Evolutionary conservation across 1,140 invertebrate species (phyloP).

Genomic region (Drosophila murphyi): DNA sequence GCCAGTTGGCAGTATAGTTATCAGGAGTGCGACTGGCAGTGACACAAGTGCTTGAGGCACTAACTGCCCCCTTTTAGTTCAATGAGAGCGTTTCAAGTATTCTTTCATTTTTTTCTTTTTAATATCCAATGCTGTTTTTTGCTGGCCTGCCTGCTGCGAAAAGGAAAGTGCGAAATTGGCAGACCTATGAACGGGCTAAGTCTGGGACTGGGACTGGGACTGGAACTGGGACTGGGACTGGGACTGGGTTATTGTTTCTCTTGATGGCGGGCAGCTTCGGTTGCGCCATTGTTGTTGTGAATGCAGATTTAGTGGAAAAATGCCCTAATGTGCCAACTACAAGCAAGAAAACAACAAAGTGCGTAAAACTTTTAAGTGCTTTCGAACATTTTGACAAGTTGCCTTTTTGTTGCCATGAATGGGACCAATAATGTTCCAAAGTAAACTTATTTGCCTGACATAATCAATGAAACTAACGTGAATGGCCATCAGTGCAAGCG

Average conservation of each 20-base stretch:
- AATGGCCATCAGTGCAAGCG: constrained; percentile 31
- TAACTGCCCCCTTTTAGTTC: constrained; percentile 20
- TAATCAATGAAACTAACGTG: constrained; percentile 63
- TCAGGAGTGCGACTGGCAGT: constrained; percentile 34
- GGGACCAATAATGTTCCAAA: constrained; percentile 62
- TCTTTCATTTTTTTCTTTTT: constrained; percentile 12
- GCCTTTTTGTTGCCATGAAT: constrained; percentile 66
- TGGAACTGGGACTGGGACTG: too few relatives aligned
- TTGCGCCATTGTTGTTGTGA: constrained; percentile 8
- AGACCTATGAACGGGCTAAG: background rate
- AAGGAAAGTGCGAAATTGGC: constrained; percentile 63
- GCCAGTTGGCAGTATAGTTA: constrained; percentile 37
- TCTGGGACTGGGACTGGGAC: background rate
- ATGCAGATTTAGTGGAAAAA: constrained; percentile 63
- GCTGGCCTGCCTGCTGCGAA: constrained; percentile 29
- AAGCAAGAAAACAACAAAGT: constrained; percentile 61
- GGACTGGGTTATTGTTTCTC: constrained; percentile 6
- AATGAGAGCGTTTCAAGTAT: constrained; percentile 32
- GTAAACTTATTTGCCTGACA: constrained; percentile 62
- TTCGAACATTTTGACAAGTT: constrained; percentile 74
- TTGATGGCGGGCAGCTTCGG: background rate
- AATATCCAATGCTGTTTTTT: constrained; percentile 45
- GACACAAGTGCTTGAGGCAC: constrained; percentile 29
- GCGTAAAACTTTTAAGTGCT: constrained; percentile 74
- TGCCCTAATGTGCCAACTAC: constrained; percentile 60